Evolutionary conservation across 2,797 vertebrate species (phyloP), one percentile per base, ranked within the genome.

Genomic region (Enteromius viviparus): DNA sequence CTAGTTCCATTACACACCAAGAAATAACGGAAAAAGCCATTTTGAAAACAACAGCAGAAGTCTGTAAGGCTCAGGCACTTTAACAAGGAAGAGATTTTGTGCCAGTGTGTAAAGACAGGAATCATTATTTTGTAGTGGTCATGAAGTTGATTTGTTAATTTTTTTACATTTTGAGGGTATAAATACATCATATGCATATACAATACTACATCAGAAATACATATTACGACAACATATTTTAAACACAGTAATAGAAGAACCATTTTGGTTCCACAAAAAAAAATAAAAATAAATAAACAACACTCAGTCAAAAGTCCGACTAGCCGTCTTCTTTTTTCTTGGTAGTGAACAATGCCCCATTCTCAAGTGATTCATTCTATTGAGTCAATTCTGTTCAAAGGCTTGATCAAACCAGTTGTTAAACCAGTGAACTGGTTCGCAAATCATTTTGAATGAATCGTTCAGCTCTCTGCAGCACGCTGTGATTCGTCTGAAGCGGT

Each of bases 21-120:
- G 21, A 75, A 19, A 90, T 89, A 45, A 88, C 82, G 0, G 51
- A 53, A 14, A 72, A 2, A 2, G 85, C 87, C 11, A 85, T 90
- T 47, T 82, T 88, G 21, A 42, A 82, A 37, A 82, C 81, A 65
- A 87, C 87, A 3, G 70, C 70, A 3, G 70, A 86, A 2, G 75
- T 87, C 19, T 88, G 87, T 77, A 62, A 14, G 45, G 19, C 32
- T 11, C 53, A 21, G 71, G 87, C 89, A 14, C 26, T 51, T 2
- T 34, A 26, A 19, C 17, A 81, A 7, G 87, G 86, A 42, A 49
- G 6, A 3, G 4, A 65, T 69, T 87, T 88, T 72, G 47, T 75
- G 21, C 2, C 11, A 42, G 87, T 89, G 8, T 71, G 53, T 4
- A 40, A 62, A 49, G 23, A 40, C 23, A 37, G 14, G 21, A 19